Base-by-base conservation (phyloP, 2,888 invertebrate genomes). In the Morpho deidamia region DNA sequence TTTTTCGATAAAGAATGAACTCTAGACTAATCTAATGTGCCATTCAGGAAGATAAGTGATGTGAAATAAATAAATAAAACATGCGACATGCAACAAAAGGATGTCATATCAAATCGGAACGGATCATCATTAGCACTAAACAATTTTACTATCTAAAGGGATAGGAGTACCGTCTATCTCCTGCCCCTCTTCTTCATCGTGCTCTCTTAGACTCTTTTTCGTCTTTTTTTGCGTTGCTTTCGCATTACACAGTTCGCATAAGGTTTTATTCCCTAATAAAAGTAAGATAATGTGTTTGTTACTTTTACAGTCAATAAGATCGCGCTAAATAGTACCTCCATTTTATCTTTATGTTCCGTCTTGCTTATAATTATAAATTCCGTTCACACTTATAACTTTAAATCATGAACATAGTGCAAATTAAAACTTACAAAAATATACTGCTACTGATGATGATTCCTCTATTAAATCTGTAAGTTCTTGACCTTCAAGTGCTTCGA, bases 361-460 rank as follows among this genome's bases (percentile, higher is more conserved):
- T 23, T 37, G 4, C 4, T 23, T 23, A 11, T 7, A 11, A 40
- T 11, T 3, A 41, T 14, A 14, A 41, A 2, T 41, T 41, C 10
- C 41, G 12, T 14, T 14, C 8, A 12, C 8, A 7, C 14, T 41
- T 14, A 8, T 41, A 5, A 8, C 14, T 14, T 14, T 41, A 2
- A 23, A 7, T 14, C 1, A 43, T 43, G 7, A 43, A 23, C 10
- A 8, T 8, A 9, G 10, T 37, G 37, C 37, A 37, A 37, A 37
- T 37, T 4, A 37, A 10, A 37, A 93, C 96, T 96, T 93, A 97
- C 97, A 97, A 83, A 97, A 97, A 79, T 96, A 97, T 33, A 97
- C 95, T 7, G 97, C 97, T 61, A 97, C 87, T 38, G 96, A 95
- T 64, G 94, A 93, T 42, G 95, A 94, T 58, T 94, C 93, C 71